Conservation (phyloP, 2,888 invertebrate species). For the Rotaria macrura region DNA sequence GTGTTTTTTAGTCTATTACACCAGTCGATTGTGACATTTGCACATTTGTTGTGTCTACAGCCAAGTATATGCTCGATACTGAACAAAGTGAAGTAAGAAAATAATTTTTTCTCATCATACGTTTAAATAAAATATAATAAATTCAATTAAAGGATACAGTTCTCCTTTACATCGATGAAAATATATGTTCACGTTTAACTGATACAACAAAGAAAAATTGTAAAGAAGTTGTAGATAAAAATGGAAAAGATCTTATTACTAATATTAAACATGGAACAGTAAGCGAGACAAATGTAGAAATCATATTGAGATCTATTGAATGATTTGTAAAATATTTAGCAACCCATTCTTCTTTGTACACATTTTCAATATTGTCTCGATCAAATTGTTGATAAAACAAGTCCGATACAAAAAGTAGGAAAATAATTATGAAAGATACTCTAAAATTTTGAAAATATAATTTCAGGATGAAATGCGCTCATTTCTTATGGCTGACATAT, state of each 20-base stretch:
- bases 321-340: background rate
- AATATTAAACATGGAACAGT: background rate
- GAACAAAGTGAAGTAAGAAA: slow-evolving; percentile 8
- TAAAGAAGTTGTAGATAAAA: background rate
- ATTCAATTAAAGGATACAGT: background rate
- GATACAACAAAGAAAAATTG: background rate
- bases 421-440: background rate
- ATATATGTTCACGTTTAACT: slow-evolving; percentile 23
- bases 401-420: background rate
- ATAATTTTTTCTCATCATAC: too few species aligned
- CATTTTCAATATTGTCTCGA: background rate
- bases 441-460: background rate
- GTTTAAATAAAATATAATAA: background rate
- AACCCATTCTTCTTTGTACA: background rate
- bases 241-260: background rate
- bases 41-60: slow-evolving; percentile 26
- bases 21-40: slow-evolving; percentile 28
- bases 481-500: background rate
- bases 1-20: too few species aligned
- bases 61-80: slow-evolving; percentile 21
- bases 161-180: slow-evolving; percentile 24
- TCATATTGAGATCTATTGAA: background rate
- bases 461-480: background rate
- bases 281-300: background rate
- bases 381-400: background rate